Conservation (phyloP, 92 coral and sea anemone species). For the Epizoanthus fatuus region DNA sequence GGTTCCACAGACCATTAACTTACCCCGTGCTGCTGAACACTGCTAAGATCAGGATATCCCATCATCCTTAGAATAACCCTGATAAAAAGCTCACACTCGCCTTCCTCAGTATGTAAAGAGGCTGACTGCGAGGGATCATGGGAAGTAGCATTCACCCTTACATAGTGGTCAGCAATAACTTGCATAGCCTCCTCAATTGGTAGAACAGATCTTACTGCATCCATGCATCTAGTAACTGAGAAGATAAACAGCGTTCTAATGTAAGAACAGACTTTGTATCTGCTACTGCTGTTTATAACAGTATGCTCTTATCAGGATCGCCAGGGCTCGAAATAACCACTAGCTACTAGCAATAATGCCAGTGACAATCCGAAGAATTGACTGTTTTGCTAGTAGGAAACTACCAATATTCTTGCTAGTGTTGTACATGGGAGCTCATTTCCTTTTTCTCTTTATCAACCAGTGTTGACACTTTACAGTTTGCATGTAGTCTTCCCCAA, state of each 20-base stretch:
- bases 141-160: conserved; percentile 1
- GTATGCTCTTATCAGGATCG: not conserved
- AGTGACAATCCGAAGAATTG: no score
- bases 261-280: not conserved
- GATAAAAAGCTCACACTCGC: conserved; percentile 24
- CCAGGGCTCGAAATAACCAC: not conserved
- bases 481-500: no score
- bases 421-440: no score
- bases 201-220: conserved; percentile 20
- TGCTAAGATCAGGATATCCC: conserved; percentile 20
- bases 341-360: not conserved
- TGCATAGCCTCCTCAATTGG: conserved; percentile 34
- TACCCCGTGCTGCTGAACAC: conserved; percentile 15
- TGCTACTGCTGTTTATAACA: no score
- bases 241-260: not conserved
- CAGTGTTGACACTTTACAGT: no score
- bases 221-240: conserved; percentile 20
- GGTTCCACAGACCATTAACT: not conserved
- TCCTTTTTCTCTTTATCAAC: no score
- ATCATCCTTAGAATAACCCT: conserved; percentile 16
- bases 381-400: no score
- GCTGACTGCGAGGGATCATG: not conserved
- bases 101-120: not conserved
- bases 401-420: no score
- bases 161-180: conserved; percentile 26